These are phyloP conservation scores for Amblyjoppa fuscipennis DNA, from an alignment of 2,888 invertebrate species.

Conservation along the genomic window DNA sequence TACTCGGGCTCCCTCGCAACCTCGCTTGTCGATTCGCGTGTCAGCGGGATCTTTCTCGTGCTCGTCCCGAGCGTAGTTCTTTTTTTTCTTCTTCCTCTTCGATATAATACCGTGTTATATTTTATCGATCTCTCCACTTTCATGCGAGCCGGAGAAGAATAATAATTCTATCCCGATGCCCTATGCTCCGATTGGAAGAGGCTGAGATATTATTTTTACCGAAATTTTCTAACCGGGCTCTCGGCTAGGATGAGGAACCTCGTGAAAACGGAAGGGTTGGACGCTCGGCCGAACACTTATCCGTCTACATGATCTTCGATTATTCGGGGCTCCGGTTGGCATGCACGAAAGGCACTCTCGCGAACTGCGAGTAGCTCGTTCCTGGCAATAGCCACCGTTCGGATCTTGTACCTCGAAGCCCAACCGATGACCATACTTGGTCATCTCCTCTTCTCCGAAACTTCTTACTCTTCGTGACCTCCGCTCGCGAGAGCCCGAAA, in stretches of 20 bases:
- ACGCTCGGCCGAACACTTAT: conserved; percentile 17
- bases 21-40: conserved; percentile 75
- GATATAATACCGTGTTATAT: conserved; percentile 8
- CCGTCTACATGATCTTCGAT: conserved; percentile 47
- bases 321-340: conserved; percentile 35
- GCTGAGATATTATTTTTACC: not conserved
- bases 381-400: conserved; percentile 31
- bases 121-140: conserved; percentile 12
- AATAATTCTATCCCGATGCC: not conserved
- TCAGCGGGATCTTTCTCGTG: conserved; percentile 68
- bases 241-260: not conserved
- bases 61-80: conserved; percentile 22
- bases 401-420: conserved; percentile 28
- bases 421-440: conserved; percentile 67
- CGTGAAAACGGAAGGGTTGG: conserved; percentile 19
- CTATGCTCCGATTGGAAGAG: not conserved
- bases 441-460: conserved; percentile 67
- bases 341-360: conserved; percentile 32
- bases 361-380: conserved; percentile 35
- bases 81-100: conserved; percentile 2
- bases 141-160: not conserved
- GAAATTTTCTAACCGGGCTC: not conserved
- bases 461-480: conserved; percentile 69
- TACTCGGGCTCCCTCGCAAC: conserved; percentile 69
- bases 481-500: conserved; percentile 35